Evolutionary conservation across 2,797 vertebrate species (phyloP).

Genomic region (Alcedo atthis): DNA sequence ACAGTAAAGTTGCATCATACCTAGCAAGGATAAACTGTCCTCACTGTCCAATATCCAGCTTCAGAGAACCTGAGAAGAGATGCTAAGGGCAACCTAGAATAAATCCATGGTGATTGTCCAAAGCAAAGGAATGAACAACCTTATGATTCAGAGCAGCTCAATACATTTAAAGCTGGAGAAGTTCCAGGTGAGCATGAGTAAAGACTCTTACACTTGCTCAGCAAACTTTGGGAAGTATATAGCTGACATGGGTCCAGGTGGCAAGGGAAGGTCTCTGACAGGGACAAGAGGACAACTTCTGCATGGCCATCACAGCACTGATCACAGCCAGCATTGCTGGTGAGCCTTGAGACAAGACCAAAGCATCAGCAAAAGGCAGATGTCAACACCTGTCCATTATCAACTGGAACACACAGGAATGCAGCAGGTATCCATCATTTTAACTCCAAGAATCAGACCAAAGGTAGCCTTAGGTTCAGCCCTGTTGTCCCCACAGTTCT

Average conservation of each 20-base stretch:
- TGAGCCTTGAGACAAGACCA: background rate
- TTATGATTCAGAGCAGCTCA: background rate
- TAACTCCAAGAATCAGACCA: background rate
- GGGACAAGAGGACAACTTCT: background rate
- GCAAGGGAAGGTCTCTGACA: background rate
- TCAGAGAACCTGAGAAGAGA: background rate
- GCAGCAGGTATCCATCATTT: background rate
- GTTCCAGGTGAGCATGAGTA: background rate
- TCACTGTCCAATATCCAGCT: background rate
- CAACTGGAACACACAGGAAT: background rate
- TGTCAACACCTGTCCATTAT: background rate
- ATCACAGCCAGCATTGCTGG: background rate
- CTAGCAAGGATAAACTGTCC: background rate
- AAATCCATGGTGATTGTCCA: background rate
- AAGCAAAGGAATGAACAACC: background rate
- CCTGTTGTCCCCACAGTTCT: background rate
- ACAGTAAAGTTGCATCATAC: background rate
- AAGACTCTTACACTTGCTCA: background rate
- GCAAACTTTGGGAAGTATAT: background rate
- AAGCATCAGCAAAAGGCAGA: background rate
- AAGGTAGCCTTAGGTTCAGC: background rate
- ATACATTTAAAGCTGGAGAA: background rate
- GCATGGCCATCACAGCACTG: background rate
- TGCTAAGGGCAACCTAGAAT: background rate
- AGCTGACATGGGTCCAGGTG: background rate